These are phyloP conservation scores for Eupithecia exiguata DNA, from an alignment of 2,888 invertebrate genomes.

Conservation along the genomic window DNA sequence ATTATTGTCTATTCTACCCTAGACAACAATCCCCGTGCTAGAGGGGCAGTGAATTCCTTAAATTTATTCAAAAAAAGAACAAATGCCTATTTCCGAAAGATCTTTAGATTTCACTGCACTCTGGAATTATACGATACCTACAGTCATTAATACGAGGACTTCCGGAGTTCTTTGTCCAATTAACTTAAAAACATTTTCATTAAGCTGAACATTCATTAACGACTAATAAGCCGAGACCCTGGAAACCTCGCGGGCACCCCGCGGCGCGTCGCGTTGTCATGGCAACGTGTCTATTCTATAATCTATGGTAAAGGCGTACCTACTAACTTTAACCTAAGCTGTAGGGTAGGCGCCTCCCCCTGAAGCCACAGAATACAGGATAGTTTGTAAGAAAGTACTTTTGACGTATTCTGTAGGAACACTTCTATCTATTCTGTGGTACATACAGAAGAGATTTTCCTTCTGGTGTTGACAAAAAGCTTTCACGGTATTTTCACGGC, in stretches of 20 bases:
- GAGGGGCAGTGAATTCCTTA: not conserved
- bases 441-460: not conserved
- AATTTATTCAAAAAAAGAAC: not conserved
- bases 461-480: conserved; percentile 3
- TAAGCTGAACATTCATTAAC: conserved; percentile 9
- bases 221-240: conserved; percentile 42
- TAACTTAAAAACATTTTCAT: conserved; percentile 4
- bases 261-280: conserved; percentile 78
- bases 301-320: conserved; percentile 35
- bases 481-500: not conserved
- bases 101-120: not conserved
- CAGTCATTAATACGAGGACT: not conserved
- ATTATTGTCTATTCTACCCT: no score
- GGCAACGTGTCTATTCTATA: conserved; percentile 53
- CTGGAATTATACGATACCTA: not conserved
- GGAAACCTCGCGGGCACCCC: conserved; percentile 60
- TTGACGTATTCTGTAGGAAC: not conserved
- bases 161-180: conserved; percentile 1
- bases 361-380: not conserved
- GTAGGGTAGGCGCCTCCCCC: not conserved
- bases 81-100: not conserved
- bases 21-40: no score
- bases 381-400: not conserved
- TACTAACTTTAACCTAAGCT: not conserved
- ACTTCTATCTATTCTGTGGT: not conserved